Conservation (phyloP, 2,113 vertebrate genomes). For the Callospermophilus lateralis region DNA sequence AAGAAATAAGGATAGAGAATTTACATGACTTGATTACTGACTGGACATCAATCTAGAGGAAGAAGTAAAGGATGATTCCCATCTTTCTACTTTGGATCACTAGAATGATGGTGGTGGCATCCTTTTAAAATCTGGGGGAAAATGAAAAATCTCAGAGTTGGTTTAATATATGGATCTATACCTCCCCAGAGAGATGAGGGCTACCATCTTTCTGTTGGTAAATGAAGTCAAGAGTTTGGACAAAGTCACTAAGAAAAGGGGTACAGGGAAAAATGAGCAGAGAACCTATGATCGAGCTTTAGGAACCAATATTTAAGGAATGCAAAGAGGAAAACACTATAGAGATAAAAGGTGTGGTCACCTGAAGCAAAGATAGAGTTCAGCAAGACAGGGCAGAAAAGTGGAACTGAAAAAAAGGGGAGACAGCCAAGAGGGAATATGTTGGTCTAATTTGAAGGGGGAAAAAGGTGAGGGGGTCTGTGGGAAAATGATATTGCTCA, state of each 20-base stretch:
- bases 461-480: neutral
- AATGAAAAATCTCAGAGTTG: constrained; percentile 14
- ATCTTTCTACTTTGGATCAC: neutral
- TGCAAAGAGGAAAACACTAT: neutral
- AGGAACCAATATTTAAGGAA: neutral
- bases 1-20: neutral
- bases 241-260: neutral
- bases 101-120: neutral
- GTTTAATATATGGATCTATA: neutral
- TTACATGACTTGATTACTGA: neutral
- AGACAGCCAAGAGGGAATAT: neutral
- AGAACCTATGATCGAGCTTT: constrained; percentile 15
- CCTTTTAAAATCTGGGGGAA: neutral
- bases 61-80: neutral
- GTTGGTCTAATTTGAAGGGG: neutral
- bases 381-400: neutral
- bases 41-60: neutral
- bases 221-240: constrained; percentile 29
- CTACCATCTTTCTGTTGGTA: constrained; percentile 18
- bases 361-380: neutral
- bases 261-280: constrained; percentile 34
- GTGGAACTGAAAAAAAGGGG: neutral
- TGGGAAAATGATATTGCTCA: neutral
- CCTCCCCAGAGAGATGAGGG: neutral
- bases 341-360: constrained; percentile 15